Base-by-base conservation (phyloP, 2,888 invertebrate species). In the Polylopha cassiicola region DNA sequence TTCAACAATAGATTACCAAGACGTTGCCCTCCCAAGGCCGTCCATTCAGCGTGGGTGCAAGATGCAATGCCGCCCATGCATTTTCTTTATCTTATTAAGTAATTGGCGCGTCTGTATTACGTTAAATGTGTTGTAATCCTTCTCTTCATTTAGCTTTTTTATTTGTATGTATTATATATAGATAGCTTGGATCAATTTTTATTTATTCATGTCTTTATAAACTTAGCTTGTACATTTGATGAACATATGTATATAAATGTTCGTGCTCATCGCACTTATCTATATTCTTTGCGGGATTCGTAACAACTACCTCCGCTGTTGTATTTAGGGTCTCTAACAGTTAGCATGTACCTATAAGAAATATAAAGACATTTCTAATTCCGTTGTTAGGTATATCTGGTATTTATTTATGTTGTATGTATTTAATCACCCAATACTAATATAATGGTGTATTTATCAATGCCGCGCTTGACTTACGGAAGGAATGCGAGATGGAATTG, bases 401-500 rank as follows among this genome's bases (percentile, higher is more conserved):
- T 13, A 17, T 37, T 9, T 29, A 2, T 15, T 10, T 31, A 1
- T 38, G 29, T 30, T 17, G 17, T 21, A 31, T 32, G 16, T 34
- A 47, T 31, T 29, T 21, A 22, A 7, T 43, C 26, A 27, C 18
- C 38, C 38, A 37, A 63, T 73, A 85, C 82, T 85, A 85, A 82
- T 75, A 58, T 63, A 61, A 68, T 73, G 67, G 60, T 80, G 72
- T 80, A 74, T 82, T 81, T 72, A 76, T 64, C 67, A 67, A 73
- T 82, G 79, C 78, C 76, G 77, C 77, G 75, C 61, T 68, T 71
- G 47, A 65, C 68, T 56, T 63, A 73, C 64, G 81, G 78, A 85
- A 95, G 95, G 95, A 95, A 88, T 96, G 95, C 88, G 97, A 98
- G 87, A 90, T 91, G 87, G 95, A 97, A 81, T 89, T 98, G 77